Conservation (phyloP, 2,888 invertebrate species). For the Ichneumoninae sp. region DNA sequence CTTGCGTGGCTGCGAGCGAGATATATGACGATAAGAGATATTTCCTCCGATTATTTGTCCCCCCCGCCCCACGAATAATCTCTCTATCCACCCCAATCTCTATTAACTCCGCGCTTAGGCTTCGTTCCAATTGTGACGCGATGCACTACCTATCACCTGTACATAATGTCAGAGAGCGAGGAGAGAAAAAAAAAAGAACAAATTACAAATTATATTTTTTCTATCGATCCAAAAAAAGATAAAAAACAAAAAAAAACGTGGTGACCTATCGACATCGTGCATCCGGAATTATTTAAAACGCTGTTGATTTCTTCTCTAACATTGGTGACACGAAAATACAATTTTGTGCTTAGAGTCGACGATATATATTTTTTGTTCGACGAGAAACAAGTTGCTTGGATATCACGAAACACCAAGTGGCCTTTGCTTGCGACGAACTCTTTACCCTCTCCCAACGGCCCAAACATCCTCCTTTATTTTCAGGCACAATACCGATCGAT, state of each 20-base stretch:
- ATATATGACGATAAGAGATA: conserved; percentile 71
- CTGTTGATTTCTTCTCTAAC: conserved; percentile 63
- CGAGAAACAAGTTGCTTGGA: conserved; percentile 74
- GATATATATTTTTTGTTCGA: conserved; percentile 37
- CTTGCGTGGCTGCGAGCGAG: conserved; percentile 75
- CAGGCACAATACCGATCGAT: conserved; percentile 68
- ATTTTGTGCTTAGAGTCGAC: conserved; percentile 45
- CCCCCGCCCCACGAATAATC: conserved; percentile 36
- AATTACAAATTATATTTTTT: conserved; percentile 84
- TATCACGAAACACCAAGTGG: conserved; percentile 77
- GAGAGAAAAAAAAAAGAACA: conserved; percentile 78
- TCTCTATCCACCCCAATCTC: conserved; percentile 70
- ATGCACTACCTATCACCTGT: conserved; percentile 83
- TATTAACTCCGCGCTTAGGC: conserved; percentile 79
- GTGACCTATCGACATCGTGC: conserved; percentile 82
- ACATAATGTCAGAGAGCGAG: conserved; percentile 80
- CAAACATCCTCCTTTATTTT: conserved; percentile 41
- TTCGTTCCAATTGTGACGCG: conserved; percentile 79
- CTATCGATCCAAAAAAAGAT: conserved; percentile 80
- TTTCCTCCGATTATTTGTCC: conserved; percentile 74
- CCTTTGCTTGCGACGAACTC: conserved; percentile 71
- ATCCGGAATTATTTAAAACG: conserved; percentile 74
- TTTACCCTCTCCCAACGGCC: conserved; percentile 2
- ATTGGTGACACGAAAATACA: conserved; percentile 41
- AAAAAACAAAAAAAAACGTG: conserved; percentile 70